Conservation (phyloP, 2,113 vertebrate species). For the Deroptyus accipitrinus region DNA sequence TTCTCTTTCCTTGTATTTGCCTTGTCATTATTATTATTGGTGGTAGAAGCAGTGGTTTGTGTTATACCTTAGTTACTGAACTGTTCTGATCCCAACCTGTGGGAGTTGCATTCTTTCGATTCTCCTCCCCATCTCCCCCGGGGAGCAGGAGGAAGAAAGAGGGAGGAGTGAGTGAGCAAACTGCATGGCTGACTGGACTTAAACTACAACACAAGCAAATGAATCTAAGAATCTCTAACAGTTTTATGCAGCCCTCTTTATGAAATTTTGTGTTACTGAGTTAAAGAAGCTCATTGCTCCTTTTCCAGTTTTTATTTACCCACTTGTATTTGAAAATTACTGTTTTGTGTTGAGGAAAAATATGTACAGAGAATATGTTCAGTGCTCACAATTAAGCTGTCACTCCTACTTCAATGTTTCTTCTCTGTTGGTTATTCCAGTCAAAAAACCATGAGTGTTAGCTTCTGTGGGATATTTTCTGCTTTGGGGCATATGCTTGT, state of each 20-base stretch:
- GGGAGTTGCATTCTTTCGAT: no score
- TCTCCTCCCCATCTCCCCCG: no score
- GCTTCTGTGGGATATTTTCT: not conserved
- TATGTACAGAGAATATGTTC: not conserved
- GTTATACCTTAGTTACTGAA: no score
- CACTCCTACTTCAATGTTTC: not conserved
- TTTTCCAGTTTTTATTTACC: not conserved
- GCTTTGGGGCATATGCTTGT: not conserved
- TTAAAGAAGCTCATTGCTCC: not conserved
- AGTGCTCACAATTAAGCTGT: not conserved
- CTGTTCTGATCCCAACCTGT: no score
- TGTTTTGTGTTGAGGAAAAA: not conserved
- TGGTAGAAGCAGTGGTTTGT: no score
- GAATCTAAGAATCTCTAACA: not conserved
- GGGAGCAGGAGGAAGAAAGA: no score
- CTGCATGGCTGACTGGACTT: no score
- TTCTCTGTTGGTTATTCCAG: not conserved
- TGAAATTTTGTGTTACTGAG: not conserved
- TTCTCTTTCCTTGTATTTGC: no score
- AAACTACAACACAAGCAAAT: not conserved
- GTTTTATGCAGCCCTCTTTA: not conserved
- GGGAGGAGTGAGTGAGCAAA: no score
- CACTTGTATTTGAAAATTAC: not conserved
- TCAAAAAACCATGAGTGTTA: accelerated
- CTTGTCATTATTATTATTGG: no score